These are phyloP conservation scores for Mustela nigripes DNA, from an alignment of 2,113 vertebrate species.

Conservation along the genomic window DNA sequence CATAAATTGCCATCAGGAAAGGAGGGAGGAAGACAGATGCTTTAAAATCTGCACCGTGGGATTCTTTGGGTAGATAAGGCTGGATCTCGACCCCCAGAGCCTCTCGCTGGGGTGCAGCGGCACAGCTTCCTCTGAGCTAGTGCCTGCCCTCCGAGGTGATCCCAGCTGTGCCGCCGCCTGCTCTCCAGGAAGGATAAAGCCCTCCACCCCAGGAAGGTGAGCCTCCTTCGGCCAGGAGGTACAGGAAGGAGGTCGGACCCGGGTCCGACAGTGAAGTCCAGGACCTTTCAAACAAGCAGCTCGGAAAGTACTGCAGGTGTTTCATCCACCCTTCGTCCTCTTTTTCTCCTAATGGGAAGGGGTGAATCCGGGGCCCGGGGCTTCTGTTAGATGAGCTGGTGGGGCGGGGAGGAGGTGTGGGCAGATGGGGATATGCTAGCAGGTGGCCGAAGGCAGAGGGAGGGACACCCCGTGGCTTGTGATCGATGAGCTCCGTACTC, in stretches of 20 bases:
- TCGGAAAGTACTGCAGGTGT: neutral
- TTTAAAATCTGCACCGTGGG: neutral
- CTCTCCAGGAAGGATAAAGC: neutral
- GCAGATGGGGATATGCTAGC: too few species aligned
- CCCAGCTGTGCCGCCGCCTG: too few species aligned
- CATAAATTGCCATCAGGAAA: neutral
- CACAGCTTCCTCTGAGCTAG: neutral
- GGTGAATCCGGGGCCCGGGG: neutral
- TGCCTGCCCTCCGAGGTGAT: neutral
- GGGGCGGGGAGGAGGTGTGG: neutral
- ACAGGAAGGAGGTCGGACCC: neutral
- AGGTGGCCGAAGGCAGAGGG: neutral
- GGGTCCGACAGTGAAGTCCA: neutral
- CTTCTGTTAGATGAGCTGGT: neutral
- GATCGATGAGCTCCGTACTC: neutral
- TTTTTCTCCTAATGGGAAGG: neutral
- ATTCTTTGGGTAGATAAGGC: neutral
- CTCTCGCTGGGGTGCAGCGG: too few species aligned
- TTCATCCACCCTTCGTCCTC: neutral
- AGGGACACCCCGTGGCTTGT: rapidly evolving
- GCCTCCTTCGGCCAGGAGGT: neutral
- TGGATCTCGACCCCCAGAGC: neutral
- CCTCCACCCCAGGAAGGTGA: neutral
- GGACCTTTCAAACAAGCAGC: neutral
- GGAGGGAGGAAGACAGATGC: too few species aligned